phyloP scores from a whole-genome alignment of 1,140 invertebrate species.

The Bombus terrestris region DNA sequence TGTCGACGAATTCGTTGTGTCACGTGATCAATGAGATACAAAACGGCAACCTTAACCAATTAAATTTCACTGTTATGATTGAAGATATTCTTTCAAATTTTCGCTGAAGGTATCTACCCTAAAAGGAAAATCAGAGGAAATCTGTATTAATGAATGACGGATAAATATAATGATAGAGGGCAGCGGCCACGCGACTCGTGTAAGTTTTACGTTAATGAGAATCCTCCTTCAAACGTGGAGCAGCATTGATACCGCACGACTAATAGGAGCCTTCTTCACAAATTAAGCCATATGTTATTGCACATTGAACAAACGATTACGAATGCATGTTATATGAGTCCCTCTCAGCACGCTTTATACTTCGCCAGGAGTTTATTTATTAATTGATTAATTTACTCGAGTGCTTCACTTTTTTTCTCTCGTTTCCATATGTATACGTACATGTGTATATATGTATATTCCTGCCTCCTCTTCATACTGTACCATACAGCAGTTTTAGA shows the following conservation, averaged over 20 bases:
- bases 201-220: slow-evolving; percentile 3
- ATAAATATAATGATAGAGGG: not conserved
- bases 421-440: slow-evolving; percentile 25
- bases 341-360: slow-evolving; percentile 5
- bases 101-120: not conserved
- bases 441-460: slow-evolving; percentile 25
- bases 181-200: not conserved
- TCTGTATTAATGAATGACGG: not conserved
- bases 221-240: not conserved
- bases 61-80: too few relatives aligned
- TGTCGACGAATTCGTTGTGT: not conserved
- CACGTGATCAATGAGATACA: not conserved
- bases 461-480: not conserved
- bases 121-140: too few relatives aligned
- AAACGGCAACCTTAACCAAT: not conserved
- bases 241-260: not conserved
- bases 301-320: slow-evolving; percentile 78
- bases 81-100: not conserved
- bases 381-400: slow-evolving; percentile 25
- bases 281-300: slow-evolving; percentile 77
- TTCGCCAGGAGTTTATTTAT: slow-evolving; percentile 13
- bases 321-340: slow-evolving; percentile 70
- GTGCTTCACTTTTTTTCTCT: not conserved
- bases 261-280: slow-evolving; percentile 36
- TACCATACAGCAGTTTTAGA: not conserved